Evolutionary conservation across 1,140 invertebrate species (phyloP), one percentile per base, ranked within the genome.

Genomic region (Scaptomyza graminum): DNA sequence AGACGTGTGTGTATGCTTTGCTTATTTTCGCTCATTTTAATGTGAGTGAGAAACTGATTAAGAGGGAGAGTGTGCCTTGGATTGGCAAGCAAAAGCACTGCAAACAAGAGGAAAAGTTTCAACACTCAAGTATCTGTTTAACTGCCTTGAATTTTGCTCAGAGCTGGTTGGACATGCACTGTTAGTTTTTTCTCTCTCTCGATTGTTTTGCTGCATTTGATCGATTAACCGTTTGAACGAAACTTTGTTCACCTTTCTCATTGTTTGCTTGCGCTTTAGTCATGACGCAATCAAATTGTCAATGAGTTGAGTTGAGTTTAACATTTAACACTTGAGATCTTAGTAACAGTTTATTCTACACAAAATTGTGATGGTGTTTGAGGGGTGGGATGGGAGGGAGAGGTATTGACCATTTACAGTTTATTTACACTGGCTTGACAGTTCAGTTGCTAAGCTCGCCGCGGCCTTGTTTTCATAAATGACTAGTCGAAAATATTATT

Each of bases 341-440:
- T 25, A 49, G 22, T 25, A 3, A 49, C 47, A 49, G 3, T 9
- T 50, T 15, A 22, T 55, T 54, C 41, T 47, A 9, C 12, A 41
- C 8, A n/a, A 41, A 41, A 41, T n/a, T 39, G 12, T 39, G 18
- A 22, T 22, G 18, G 13, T 31, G 28, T 31, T 31, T 5, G 5
- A 25, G 47, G 9, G 13, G 18, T 44, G 49, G 1, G 8, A 13
- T 15, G n/a, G 5, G 13, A 7, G 5, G 1, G 28, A 7, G 28
- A 5, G 28, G 28, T 39, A 15, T 28, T 31, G 25, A 11, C 25
- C 11, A 18, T 13, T 56, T 18, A 41, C 15, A 47, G 22, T 56
- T 54, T 55, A 51, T 41, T 63, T 39, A 41, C 50, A 46, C 44
- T 16, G 64, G 46, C 7, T 52, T 61, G n/a, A 47, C 65, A 31